Evolutionary conservation across 2,113 vertebrate species (phyloP).

Genomic region (Suncus etruscus): DNA sequence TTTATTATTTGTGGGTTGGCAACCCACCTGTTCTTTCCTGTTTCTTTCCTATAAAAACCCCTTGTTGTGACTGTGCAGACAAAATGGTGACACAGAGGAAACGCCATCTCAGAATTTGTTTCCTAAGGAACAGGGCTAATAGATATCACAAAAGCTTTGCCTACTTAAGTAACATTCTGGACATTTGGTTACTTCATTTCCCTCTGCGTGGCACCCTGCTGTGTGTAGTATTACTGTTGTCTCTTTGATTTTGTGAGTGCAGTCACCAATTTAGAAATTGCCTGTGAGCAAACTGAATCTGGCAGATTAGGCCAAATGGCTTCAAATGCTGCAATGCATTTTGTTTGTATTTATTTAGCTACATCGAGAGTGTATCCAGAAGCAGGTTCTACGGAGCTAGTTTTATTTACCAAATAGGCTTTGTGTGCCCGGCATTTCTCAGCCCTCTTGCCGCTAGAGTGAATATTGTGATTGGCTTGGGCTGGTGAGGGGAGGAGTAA

Average conservation of each 20-base stretch:
- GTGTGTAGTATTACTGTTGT: neutral
- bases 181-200: constrained; percentile 12
- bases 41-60: too few species aligned
- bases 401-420: neutral
- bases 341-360: neutral
- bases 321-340: neutral
- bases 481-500: neutral
- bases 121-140: neutral
- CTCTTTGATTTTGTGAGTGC: neutral
- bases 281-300: constrained; percentile 22
- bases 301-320: constrained; percentile 12
- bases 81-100: neutral
- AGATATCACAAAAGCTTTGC: neutral
- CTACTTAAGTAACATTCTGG: neutral
- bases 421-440: neutral
- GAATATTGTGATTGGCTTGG: constrained; percentile 1
- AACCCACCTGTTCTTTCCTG: too few species aligned
- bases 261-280: neutral
- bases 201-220: neutral
- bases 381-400: neutral
- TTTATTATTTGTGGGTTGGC: too few species aligned
- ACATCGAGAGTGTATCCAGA: neutral
- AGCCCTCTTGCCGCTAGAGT: neutral
- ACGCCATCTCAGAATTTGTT: neutral
- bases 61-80: too few species aligned